Percentiles rank a stretch among this genome's conserved stretches.
These are phyloP conservation scores for Chaetogeoica ovagalla DNA, from an alignment of 2,888 invertebrate species.

Conservation along the genomic window DNA sequence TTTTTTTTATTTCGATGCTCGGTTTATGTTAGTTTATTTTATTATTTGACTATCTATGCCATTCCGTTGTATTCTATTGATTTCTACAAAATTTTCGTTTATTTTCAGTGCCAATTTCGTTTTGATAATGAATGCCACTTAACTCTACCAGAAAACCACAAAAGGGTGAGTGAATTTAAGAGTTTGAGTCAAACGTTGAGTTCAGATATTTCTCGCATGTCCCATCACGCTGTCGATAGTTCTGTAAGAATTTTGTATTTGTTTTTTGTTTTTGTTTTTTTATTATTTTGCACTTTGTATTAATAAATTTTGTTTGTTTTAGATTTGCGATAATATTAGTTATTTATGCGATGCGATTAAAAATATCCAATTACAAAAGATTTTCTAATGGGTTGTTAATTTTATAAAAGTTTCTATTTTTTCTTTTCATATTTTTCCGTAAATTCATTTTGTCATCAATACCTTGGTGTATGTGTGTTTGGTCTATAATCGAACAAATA, in stretches of 20 bases:
- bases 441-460: too few species aligned
- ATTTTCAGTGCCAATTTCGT: slow-evolving; percentile 94
- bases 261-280: slow-evolving; percentile 52
- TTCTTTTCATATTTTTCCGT: too few species aligned
- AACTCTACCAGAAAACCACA: slow-evolving; percentile 96
- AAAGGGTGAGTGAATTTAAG: slow-evolving; percentile 81
- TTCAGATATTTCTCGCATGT: slow-evolving; percentile 58
- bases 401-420: neutral
- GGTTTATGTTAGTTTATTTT: neutral
- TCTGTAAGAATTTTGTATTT: slow-evolving; percentile 67
- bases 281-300: slow-evolving; percentile 54
- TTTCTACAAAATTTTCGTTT: slow-evolving; percentile 46
- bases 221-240: slow-evolving; percentile 64
- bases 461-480: too few species aligned
- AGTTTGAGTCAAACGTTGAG: slow-evolving; percentile 47
- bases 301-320: slow-evolving; percentile 43
- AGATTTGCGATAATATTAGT: slow-evolving; percentile 51
- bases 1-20: too few species aligned
- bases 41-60: neutral
- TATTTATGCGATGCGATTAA: neutral
- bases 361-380: neutral
- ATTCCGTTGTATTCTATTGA: neutral
- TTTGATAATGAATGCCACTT: slow-evolving; percentile 99
- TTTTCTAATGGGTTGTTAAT: neutral
- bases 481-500: too few species aligned